Evolutionary conservation across 1,140 invertebrate genomes (phyloP).

Genomic region (Coelopa frigida): DNA sequence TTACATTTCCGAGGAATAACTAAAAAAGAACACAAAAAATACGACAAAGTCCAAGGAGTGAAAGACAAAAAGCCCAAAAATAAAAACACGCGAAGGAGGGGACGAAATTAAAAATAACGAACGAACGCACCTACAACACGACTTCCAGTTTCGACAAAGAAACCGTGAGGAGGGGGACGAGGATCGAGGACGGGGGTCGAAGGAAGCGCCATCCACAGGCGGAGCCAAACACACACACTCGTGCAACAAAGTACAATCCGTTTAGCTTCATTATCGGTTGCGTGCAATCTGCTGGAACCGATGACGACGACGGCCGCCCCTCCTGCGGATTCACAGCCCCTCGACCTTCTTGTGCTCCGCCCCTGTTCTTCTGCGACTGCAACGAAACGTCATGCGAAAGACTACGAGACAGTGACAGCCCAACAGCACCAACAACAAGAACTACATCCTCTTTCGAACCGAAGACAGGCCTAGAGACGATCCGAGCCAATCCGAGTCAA

Average conservation of each 20-base stretch:
- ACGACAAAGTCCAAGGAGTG: too few species aligned
- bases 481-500: background rate
- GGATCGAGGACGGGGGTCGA: too few species aligned
- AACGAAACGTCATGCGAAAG: conserved; percentile 2
- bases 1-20: too few species aligned
- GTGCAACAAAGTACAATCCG: background rate
- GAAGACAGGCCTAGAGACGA: conserved; percentile 5
- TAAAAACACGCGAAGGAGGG: too few species aligned
- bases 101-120: too few species aligned
- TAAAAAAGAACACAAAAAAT: too few species aligned
- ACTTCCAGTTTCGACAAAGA: too few species aligned
- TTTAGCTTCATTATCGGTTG: conserved; percentile 1
- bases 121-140: too few species aligned
- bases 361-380: background rate
- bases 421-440: background rate
- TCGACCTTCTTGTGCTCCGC: background rate
- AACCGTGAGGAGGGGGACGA: too few species aligned
- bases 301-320: background rate
- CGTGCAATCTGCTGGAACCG: background rate
- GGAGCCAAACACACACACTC: background rate
- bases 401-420: background rate
- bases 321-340: background rate
- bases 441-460: background rate
- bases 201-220: too few species aligned
- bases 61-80: too few species aligned